Percentiles rank a stretch among this genome's conserved stretches.
These are phyloP conservation scores for Nyctereutes procyonoides DNA, from an alignment of 2,113 vertebrate species.

Conservation along the genomic window DNA sequence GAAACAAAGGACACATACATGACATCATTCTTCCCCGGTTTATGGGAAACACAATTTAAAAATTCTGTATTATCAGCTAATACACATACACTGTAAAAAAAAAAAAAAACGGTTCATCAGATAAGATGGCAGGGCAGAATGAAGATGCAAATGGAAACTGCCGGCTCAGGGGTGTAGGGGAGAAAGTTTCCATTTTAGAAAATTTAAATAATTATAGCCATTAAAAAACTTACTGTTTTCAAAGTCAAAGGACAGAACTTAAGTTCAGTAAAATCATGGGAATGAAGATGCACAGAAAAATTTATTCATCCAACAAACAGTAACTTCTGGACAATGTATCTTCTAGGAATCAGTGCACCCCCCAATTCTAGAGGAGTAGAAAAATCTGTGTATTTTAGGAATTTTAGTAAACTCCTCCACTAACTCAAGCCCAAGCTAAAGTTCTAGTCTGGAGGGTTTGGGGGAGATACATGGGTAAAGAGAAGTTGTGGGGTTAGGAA, in stretches of 20 bases:
- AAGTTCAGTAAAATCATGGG: conserved; percentile 32
- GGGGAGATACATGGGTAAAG: neutral
- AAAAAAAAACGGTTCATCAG: neutral
- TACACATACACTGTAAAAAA: neutral
- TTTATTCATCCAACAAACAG: neutral
- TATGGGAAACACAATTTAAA: neutral
- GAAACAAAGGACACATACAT: conserved; percentile 31
- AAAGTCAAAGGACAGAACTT: neutral
- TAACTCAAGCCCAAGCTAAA: neutral
- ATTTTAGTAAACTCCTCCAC: neutral
- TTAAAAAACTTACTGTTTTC: neutral
- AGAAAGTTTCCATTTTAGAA: neutral
- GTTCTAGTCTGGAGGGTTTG: neutral
- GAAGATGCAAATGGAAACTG: neutral
- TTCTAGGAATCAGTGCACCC: neutral
- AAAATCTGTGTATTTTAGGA: neutral
- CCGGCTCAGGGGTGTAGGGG: neutral
- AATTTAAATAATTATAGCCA: neutral
- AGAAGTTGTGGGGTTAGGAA: neutral
- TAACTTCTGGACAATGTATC: neutral
- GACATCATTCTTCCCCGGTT: neutral
- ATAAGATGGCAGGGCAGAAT: neutral
- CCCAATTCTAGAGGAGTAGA: neutral
- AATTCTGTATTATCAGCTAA: neutral
- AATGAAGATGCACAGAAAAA: conserved; percentile 19